Evolutionary conservation across 2,797 vertebrate genomes (phyloP).

Genomic region (Rhadinocentrus ornatus): DNA sequence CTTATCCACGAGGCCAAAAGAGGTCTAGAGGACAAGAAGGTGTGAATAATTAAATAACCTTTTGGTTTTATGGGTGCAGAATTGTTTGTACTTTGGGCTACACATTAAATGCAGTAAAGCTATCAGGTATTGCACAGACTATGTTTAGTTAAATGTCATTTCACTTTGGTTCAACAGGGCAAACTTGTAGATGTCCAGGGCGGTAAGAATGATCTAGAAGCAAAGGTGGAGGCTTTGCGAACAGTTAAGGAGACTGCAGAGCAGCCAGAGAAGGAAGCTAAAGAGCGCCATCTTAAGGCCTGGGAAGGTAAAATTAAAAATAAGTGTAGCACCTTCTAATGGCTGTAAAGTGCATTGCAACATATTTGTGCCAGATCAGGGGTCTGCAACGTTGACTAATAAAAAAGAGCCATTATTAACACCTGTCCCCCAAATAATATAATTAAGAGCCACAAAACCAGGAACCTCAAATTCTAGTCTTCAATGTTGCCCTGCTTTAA

Average conservation of each 20-base stretch:
- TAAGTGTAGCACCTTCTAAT: constrained; percentile 25
- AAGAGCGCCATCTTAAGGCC: constrained; percentile 87
- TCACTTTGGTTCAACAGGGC: constrained; percentile 67
- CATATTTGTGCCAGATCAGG: background rate
- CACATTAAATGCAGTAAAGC: background rate
- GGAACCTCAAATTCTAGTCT: no score
- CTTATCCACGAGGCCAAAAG: constrained; percentile 90
- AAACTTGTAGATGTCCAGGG: constrained; percentile 83
- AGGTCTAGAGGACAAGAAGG: constrained; percentile 89
- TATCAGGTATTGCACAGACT: background rate
- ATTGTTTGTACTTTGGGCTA: background rate
- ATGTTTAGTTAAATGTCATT: background rate
- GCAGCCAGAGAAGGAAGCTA: constrained; percentile 90
- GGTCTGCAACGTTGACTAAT: no score
- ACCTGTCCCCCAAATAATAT: no score
- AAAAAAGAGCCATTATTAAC: no score
- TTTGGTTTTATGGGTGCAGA: background rate
- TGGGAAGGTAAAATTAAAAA: constrained; percentile 88
- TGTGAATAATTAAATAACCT: constrained; percentile 39
- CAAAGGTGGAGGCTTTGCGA: constrained; percentile 84
- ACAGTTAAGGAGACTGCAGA: constrained; percentile 87
- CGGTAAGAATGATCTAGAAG: constrained; percentile 83
- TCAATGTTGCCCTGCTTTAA: no score
- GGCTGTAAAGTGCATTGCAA: constrained; percentile 8
- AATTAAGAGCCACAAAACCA: no score